phyloP scores from a whole-genome alignment of 2,113 vertebrate species.

The Bungarus multicinctus region DNA sequence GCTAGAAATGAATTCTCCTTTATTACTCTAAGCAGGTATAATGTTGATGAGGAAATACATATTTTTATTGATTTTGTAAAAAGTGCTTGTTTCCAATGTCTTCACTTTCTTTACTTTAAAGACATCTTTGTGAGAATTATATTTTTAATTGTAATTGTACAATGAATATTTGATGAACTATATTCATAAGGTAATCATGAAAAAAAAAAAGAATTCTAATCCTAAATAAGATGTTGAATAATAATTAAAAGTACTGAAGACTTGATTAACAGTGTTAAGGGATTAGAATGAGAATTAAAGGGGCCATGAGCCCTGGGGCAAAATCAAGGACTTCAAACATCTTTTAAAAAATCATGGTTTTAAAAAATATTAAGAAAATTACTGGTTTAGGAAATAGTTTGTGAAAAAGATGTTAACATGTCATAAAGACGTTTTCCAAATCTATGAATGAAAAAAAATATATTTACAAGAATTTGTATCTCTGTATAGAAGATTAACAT shows the following conservation, averaged over 20 bases:
- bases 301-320: constrained; percentile 45
- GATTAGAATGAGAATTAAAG: constrained; percentile 66
- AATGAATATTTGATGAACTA: constrained; percentile 62
- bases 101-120: constrained; percentile 64
- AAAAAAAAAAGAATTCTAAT: constrained; percentile 66
- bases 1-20: neutral
- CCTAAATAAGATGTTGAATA: constrained; percentile 74
- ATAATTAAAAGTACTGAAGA: constrained; percentile 71
- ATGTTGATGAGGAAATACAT: constrained; percentile 18
- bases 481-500: neutral
- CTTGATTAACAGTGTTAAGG: constrained; percentile 66
- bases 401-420: constrained; percentile 24
- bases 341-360: constrained; percentile 23
- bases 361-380: constrained; percentile 34
- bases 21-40: neutral
- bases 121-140: constrained; percentile 65
- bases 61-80: constrained; percentile 47
- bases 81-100: constrained; percentile 58
- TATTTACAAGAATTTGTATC: neutral
- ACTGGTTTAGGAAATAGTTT: constrained; percentile 20
- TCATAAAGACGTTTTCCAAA: neutral
- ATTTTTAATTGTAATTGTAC: constrained; percentile 64
- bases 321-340: constrained; percentile 60
- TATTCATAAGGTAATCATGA: constrained; percentile 58
- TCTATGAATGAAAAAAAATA: neutral